These are phyloP conservation scores for Eleginops maclovinus DNA, from an alignment of 2,113 vertebrate species.

Conservation along the genomic window DNA sequence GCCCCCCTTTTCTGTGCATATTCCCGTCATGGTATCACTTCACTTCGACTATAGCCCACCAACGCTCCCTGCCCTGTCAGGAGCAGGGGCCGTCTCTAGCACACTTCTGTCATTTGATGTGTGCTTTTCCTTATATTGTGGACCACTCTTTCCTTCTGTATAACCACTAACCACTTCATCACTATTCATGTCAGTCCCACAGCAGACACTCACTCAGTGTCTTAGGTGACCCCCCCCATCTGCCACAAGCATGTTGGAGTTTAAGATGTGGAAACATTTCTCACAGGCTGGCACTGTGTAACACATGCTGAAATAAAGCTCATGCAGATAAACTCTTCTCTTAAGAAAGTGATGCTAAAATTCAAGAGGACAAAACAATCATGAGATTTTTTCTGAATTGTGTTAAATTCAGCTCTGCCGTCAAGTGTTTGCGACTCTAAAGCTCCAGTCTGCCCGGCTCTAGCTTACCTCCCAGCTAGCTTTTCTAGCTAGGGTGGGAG, in stretches of 20 bases:
- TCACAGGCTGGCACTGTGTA: conserved; percentile 21
- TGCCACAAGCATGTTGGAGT: conserved; percentile 58
- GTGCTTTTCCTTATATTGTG: conserved; percentile 17
- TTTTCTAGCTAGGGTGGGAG: conserved; percentile 2
- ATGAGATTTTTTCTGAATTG: neutral
- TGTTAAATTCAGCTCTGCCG: conserved; percentile 32
- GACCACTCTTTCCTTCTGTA: conserved; percentile 51
- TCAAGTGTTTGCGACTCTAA: conserved; percentile 48
- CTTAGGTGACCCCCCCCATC: conserved; percentile 47
- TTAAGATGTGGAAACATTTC: conserved; percentile 51
- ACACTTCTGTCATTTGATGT: conserved; percentile 65
- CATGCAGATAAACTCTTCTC: neutral
- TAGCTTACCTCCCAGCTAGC: conserved; percentile 7
- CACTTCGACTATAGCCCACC: conserved; percentile 45
- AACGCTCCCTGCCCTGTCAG: conserved; percentile 42
- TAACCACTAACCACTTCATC: conserved; percentile 51
- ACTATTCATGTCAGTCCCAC: conserved; percentile 60
- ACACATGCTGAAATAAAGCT: neutral
- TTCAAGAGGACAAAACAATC: neutral
- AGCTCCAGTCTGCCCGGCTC: conserved; percentile 53
- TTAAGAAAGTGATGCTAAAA: neutral
- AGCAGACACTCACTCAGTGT: conserved; percentile 41
- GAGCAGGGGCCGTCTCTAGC: conserved; percentile 59
- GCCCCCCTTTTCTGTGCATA: neutral
- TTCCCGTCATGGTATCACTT: conserved; percentile 56